A percentile compares a stretch with the other conserved stretches of the same genome.
Conservation (phyloP, 2,888 invertebrate genomes). For the Agrochola circellaris region DNA sequence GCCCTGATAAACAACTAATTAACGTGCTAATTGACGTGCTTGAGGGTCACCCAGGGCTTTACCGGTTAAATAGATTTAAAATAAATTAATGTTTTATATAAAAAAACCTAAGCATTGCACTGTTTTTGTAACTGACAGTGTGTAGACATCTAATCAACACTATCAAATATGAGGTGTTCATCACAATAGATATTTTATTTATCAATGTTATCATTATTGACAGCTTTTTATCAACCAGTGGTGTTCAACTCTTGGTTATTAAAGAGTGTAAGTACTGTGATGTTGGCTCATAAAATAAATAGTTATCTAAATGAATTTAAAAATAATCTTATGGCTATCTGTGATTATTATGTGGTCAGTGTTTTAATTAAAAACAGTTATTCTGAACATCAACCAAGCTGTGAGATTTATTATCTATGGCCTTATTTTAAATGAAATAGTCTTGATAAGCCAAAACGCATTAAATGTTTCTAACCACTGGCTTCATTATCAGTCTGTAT, state of each 20-base stretch:
- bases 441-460: neutral
- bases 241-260: conserved; percentile 65
- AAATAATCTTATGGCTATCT: neutral
- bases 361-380: neutral
- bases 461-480: conserved; percentile 39
- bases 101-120: neutral
- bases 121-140: neutral
- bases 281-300: neutral
- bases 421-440: neutral
- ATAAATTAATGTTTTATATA: conserved; percentile 2
- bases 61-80: too few relatives aligned
- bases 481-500: conserved; percentile 11
- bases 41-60: too few relatives aligned
- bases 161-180: conserved; percentile 46
- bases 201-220: conserved; percentile 64
- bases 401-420: neutral
- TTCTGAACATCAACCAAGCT: neutral
- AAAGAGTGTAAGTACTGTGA: neutral
- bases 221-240: conserved; percentile 71
- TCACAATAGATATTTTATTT: conserved; percentile 62
- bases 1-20: too few relatives aligned
- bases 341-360: neutral
- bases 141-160: conserved; percentile 19
- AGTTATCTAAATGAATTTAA: too few relatives aligned
- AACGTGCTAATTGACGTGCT: too few relatives aligned